A percentile compares a stretch with the other conserved stretches of the same genome.
These are phyloP conservation scores for Natrix natrix DNA, from an alignment of 2,797 vertebrate species.

Conservation along the genomic window DNA sequence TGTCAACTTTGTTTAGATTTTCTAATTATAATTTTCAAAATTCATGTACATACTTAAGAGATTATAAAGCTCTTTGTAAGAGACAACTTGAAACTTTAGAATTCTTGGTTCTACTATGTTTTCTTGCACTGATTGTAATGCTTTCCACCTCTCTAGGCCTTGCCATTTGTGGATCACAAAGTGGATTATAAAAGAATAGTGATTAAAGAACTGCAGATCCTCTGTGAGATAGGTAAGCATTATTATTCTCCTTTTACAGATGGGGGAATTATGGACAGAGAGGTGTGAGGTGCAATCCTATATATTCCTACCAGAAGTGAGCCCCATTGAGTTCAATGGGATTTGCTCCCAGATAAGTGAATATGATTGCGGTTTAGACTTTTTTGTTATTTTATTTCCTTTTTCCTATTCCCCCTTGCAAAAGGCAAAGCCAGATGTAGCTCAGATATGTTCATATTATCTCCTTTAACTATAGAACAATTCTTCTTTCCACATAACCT, in stretches of 20 bases:
- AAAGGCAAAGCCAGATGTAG: conserved; percentile 33
- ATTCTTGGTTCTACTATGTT: conserved; percentile 56
- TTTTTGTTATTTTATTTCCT: neutral
- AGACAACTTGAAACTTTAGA: conserved; percentile 45
- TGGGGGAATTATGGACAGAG: conserved; percentile 68
- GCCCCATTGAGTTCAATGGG: conserved; percentile 7
- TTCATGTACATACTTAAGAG: neutral
- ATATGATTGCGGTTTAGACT: neutral
- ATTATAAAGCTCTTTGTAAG: conserved; percentile 37
- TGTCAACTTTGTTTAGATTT: conserved; percentile 30
- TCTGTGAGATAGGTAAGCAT: conserved; percentile 69
- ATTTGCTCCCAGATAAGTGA: conserved; percentile 24
- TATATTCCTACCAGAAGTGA: conserved; percentile 24
- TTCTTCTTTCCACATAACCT: conserved; percentile 67
- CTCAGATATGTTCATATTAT: conserved; percentile 44
- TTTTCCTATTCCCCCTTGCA: conserved; percentile 6
- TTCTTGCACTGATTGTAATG: conserved; percentile 66
- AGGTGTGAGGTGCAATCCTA: conserved; percentile 46
- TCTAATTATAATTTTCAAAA: conserved; percentile 1
- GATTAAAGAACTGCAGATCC: conserved; percentile 68
- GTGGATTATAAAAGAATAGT: conserved; percentile 71
- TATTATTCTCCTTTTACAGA: conserved; percentile 70
- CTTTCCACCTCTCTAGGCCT: conserved; percentile 68
- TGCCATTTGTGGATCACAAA: conserved; percentile 72
- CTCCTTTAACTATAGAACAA: conserved; percentile 49